Conservation (phyloP, 2,113 vertebrate species). For the Stercorarius parasiticus region DNA sequence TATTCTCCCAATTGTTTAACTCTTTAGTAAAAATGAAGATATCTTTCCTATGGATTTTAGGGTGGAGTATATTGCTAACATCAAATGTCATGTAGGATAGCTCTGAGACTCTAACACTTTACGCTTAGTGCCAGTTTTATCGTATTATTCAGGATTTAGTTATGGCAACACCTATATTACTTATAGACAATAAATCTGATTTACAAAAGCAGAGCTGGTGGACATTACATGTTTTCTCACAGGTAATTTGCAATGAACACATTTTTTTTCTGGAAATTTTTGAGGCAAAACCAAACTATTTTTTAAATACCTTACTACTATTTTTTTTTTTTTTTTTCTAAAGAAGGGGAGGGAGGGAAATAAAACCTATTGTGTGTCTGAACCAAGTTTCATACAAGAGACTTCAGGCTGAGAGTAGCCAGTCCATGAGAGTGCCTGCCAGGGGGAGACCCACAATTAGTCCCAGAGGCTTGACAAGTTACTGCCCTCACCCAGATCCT, state of each 20-base stretch:
- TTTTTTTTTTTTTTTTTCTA: background rate
- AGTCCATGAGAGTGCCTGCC: background rate
- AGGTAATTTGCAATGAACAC: background rate
- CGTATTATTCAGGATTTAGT: background rate
- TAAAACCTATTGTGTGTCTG: background rate
- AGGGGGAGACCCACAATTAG: background rate
- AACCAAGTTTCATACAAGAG: background rate
- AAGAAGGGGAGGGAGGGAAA: accelerated
- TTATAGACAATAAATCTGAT: background rate
- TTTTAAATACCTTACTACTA: background rate
- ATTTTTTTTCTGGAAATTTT: background rate
- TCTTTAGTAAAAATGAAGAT: background rate
- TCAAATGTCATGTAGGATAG: background rate
- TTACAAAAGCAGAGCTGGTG: background rate
- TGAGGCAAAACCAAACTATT: background rate
- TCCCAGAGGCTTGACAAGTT: background rate
- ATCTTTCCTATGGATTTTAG: background rate
- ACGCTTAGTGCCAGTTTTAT: background rate
- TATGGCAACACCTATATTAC: background rate
- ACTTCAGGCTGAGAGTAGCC: background rate
- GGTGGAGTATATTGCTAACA: background rate
- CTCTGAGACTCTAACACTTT: background rate
- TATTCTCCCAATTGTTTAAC: background rate
- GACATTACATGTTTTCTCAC: background rate
- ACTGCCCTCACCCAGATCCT: background rate